Evolutionary conservation across 2,113 vertebrate genomes (phyloP).

Genomic region (Protobothrops flavoviridis): DNA sequence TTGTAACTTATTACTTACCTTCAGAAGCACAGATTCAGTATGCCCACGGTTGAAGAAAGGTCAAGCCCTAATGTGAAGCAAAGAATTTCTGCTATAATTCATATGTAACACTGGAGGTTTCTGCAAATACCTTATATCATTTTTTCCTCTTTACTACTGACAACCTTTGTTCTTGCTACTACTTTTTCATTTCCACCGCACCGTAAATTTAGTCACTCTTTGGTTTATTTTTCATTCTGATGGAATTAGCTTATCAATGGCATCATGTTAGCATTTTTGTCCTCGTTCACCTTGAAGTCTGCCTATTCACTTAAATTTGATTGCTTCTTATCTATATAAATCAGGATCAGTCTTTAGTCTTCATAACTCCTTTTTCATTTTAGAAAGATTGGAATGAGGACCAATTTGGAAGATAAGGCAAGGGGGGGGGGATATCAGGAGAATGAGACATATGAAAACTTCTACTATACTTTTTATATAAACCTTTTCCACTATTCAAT

Average conservation of each 20-base stretch:
- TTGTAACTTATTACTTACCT: not conserved
- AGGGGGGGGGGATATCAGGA: not conserved
- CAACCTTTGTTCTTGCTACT: not conserved
- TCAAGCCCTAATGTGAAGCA: not conserved
- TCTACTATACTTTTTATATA: not conserved
- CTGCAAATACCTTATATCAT: slow-evolving; percentile 3
- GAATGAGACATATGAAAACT: not conserved
- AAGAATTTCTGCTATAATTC: not conserved
- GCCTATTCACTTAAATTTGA: not conserved
- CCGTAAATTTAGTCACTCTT: not conserved
- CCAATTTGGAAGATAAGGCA: not conserved
- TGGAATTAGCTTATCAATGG: not conserved
- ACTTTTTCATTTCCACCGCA: not conserved
- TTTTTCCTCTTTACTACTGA: not conserved
- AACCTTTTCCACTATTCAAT: not conserved
- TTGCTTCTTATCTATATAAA: not conserved
- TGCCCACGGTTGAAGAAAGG: not conserved
- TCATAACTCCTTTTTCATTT: not conserved
- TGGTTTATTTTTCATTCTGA: not conserved
- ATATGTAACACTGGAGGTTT: not conserved
- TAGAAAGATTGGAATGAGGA: not conserved
- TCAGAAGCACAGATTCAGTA: not conserved
- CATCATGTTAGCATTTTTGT: not conserved
- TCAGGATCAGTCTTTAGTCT: not conserved
- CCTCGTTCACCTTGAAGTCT: not conserved